Evolutionary conservation across 2,113 vertebrate genomes (phyloP), one percentile per base, ranked within the genome.

Genomic region (Oncorhynchus keta): DNA sequence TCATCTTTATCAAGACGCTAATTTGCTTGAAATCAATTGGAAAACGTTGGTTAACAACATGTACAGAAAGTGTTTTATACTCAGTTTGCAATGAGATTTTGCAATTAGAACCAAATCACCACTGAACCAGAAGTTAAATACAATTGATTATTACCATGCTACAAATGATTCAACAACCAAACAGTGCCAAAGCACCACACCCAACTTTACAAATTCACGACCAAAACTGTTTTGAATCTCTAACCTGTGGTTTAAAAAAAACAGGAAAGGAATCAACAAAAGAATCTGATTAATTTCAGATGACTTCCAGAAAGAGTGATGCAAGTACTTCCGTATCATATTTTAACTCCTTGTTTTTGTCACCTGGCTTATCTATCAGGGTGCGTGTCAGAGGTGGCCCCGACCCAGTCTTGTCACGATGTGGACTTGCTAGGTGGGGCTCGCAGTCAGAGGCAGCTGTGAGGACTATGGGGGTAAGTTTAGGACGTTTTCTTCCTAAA

Each of bases 341-440:
- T 94, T 94, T 94, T 95, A 94, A 95, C 91, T 92, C 91, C 92
- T 94, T 95, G 93, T 93, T 95, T 95, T 95, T 95, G 90, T 93
- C 86, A 95, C 94, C 93, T 95, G 94, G 94, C 94, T 79, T 95
- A 95, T 30, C 95, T 95, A 95, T 95, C 95, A 95, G 95, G 94
- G 93, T 92, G 39, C 39, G 93, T 93, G 93, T 14, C 26, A 16
- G 94, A 94, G 93, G 93, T 94, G 95, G 91, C 74, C 70, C 79
- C 35, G 78, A 90, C 88, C 94, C 93, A 94, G 94, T 93, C 93
- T 94, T 95, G 93, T 94, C 94, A 93, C 91, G 93, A 94, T 94
- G 93, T 93, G 90, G 81, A 76, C 75, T 75, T 79, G 78, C 74
- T 80, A 76, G 70, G 79, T 62, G 79, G 79, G 66, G 79, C 87